phyloP scores from a whole-genome alignment of 2,797 vertebrate genomes.

The Bradypodion ventrale region DNA sequence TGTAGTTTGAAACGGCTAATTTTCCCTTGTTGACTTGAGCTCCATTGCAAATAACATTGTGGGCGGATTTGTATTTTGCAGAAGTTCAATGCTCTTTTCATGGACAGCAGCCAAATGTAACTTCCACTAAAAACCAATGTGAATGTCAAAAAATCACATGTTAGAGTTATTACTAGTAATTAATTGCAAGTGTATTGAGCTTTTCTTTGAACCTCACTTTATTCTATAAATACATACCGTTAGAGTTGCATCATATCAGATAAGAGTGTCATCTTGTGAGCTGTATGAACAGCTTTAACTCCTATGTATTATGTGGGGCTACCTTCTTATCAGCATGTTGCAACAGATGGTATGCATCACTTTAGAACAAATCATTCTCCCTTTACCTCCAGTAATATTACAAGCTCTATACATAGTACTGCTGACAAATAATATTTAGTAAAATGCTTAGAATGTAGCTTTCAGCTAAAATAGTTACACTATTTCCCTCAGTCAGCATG shows the following conservation, averaged over 20 bases:
- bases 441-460: constrained; percentile 37
- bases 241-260: constrained; percentile 70
- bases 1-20: neutral
- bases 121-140: constrained; percentile 20
- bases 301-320: constrained; percentile 63
- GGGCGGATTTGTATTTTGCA: constrained; percentile 25
- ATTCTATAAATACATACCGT: constrained; percentile 67
- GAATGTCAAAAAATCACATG: constrained; percentile 49
- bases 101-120: constrained; percentile 39
- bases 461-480: constrained; percentile 32
- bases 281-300: constrained; percentile 59
- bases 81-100: neutral
- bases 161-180: constrained; percentile 68
- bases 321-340: constrained; percentile 67
- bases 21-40: constrained; percentile 17
- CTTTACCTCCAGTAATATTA: constrained; percentile 58
- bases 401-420: constrained; percentile 45
- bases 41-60: constrained; percentile 24
- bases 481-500: constrained; percentile 14
- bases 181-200: constrained; percentile 67
- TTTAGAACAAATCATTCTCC: constrained; percentile 62
- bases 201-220: constrained; percentile 70
- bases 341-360: constrained; percentile 67
- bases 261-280: constrained; percentile 67
- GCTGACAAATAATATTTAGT: constrained; percentile 39